These are phyloP conservation scores for Drosophila auraria DNA, from an alignment of 1,140 invertebrate genomes.

Conservation along the genomic window DNA sequence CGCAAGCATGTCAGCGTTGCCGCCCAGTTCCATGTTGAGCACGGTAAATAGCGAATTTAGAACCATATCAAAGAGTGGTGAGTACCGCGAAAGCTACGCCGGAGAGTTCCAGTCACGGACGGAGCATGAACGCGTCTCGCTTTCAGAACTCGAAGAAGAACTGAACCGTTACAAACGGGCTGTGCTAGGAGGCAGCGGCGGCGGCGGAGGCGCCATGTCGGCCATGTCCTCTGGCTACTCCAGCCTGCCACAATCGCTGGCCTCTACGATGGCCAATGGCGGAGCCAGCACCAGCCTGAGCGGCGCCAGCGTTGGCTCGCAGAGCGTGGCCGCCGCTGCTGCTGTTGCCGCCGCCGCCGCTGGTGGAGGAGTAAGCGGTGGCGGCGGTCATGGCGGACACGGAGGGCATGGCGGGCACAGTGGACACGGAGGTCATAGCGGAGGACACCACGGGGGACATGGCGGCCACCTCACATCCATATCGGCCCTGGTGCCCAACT, in stretches of 20 bases:
- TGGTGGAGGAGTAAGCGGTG: conserved; percentile 12
- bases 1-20: conserved; percentile 76
- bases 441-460: conserved; percentile 23
- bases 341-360: conserved; percentile 26
- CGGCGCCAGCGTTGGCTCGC: conserved; percentile 72
- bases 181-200: conserved; percentile 69
- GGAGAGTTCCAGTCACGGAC: not conserved
- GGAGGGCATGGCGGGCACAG: conserved; percentile 18
- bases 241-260: conserved; percentile 72
- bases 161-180: conserved; percentile 84
- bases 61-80: conserved; percentile 85
- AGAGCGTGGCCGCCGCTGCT: conserved; percentile 55
- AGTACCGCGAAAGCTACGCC: conserved; percentile 8
- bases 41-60: conserved; percentile 84
- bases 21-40: conserved; percentile 84
- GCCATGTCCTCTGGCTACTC: conserved; percentile 77
- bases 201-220: conserved; percentile 54
- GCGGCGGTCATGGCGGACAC: conserved; percentile 17
- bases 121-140: not conserved
- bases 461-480: conserved; percentile 75
- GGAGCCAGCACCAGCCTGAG: conserved; percentile 70
- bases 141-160: conserved; percentile 82
- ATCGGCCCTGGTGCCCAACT: conserved; percentile 83
- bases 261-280: conserved; percentile 73
- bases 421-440: not conserved